Conservation (phyloP, 2,113 vertebrate genomes). For the Mesembrinibis cayennensis region DNA sequence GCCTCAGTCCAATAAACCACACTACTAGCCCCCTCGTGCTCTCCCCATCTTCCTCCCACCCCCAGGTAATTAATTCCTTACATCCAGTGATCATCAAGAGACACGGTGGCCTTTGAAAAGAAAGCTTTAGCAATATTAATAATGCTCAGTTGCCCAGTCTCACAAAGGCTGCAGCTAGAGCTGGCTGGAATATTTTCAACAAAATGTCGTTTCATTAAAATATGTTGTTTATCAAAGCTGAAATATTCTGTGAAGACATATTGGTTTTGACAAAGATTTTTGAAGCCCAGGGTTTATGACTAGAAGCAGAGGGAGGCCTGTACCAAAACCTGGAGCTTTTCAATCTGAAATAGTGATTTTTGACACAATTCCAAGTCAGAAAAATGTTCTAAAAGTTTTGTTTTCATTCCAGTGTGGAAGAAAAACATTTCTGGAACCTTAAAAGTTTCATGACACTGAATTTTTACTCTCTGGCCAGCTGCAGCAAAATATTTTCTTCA, state of each 20-base stretch:
- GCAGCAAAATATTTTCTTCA: background rate
- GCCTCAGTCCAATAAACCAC: background rate
- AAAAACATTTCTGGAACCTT: background rate
- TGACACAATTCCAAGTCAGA: background rate
- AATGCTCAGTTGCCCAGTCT: conserved; percentile 2
- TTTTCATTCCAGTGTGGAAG: background rate
- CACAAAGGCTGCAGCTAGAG: background rate
- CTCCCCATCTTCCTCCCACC: background rate
- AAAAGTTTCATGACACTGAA: background rate
- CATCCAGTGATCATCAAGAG: background rate
- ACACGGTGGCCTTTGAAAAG: background rate
- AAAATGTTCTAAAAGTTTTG: background rate
- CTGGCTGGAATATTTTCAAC: background rate
- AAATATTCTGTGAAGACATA: background rate
- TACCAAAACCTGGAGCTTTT: background rate
- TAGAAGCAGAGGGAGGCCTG: background rate
- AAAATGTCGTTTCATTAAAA: background rate
- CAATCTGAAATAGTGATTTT: background rate
- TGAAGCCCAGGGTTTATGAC: background rate
- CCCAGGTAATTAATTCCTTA: conserved; percentile 7
- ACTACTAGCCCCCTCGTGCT: background rate
- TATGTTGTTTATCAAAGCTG: background rate
- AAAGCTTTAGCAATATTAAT: conserved; percentile 43
- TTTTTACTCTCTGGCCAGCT: background rate
- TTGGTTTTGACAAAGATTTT: background rate